Base-by-base conservation (phyloP, 2,888 invertebrate species). In the Mimumesa dahlbomi region DNA sequence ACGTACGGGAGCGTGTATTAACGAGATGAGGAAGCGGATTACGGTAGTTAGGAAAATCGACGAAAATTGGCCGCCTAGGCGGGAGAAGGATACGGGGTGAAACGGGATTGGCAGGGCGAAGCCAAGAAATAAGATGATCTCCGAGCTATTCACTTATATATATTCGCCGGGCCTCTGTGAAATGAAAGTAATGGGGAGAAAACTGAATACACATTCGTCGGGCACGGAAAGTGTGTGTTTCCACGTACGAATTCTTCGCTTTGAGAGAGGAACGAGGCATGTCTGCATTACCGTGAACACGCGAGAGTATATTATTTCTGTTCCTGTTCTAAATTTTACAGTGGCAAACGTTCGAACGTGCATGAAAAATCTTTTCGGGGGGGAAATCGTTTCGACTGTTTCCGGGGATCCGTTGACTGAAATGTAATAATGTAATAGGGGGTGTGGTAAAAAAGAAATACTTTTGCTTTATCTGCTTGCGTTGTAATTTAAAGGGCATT, bases 1-100 rank as follows among this genome's bases (percentile, higher is more conserved):
- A 76, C 74, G 79, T 71, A 22, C 72, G 75, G 72, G 63, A 79
- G 81, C 75, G 78, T 77, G 75, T 82, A 69, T 79, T 82, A 82
- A 82, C 81, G 81, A 81, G 79, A 82, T 78, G 77, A 73, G 72
- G 75, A 79, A 81, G 56, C 59, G 59, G 64, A 72, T 72, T 69
- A 69, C 50, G 48, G 42, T 49, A 56, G 64, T 59, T 56, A 50
- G 69, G 54, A 69, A 69, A 69, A 72, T 64, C 40, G 71, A 53
- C 49, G 46, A 59, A 58, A 57, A 63, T 63, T 59, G 34, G 63
- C 34, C 11, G 61, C 57, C 29, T n/a, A 42, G 53, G 21, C 21
- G 31, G 22, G n/a, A n/a, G n/a, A 45, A 46, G 31, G 57, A 57
- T 46, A 40, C 65, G 34, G 34, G 21, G 52, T 50, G 46, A 31